Conservation (phyloP, 2,797 vertebrate genomes). For the Liparis tanakae region DNA sequence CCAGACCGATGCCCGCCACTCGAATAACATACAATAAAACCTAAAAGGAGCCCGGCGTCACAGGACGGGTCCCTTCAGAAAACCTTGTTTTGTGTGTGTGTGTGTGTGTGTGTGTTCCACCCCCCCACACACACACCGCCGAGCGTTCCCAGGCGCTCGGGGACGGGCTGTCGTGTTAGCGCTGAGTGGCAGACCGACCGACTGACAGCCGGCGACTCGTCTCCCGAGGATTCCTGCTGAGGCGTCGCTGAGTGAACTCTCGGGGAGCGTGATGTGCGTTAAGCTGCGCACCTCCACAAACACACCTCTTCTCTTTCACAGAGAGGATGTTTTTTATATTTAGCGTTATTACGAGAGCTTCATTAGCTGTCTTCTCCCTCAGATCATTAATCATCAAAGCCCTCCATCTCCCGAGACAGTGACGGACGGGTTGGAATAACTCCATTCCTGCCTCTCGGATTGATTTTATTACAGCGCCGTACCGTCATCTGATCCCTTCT, state of each 20-base stretch:
- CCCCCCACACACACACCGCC: not conserved
- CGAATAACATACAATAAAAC: slow-evolving; percentile 1
- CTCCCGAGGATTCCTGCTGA: slow-evolving; percentile 73
- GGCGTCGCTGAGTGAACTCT: slow-evolving; percentile 72
- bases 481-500: slow-evolving; percentile 24
- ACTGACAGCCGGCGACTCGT: slow-evolving; percentile 68
- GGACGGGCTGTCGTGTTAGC: slow-evolving; percentile 76
- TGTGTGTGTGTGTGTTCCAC: not conserved
- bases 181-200: slow-evolving; percentile 70
- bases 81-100: slow-evolving; percentile 29
- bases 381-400: slow-evolving; percentile 63
- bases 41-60: slow-evolving; percentile 63
- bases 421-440: slow-evolving; percentile 56
- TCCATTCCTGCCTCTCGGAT: slow-evolving; percentile 43
- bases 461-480: slow-evolving; percentile 46
- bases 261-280: slow-evolving; percentile 71
- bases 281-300: slow-evolving; percentile 56
- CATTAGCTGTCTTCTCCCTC: slow-evolving; percentile 57
- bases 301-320: slow-evolving; percentile 7
- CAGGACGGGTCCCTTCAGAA: slow-evolving; percentile 67
- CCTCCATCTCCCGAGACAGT: slow-evolving; percentile 40
- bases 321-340: not conserved
- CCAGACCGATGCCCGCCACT: slow-evolving; percentile 36
- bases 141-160: slow-evolving; percentile 70
- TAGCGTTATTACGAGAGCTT: slow-evolving; percentile 38